Evolutionary conservation across 2,113 vertebrate genomes (phyloP), one percentile per base, ranked within the genome.

Genomic region (Riparia riparia): DNA sequence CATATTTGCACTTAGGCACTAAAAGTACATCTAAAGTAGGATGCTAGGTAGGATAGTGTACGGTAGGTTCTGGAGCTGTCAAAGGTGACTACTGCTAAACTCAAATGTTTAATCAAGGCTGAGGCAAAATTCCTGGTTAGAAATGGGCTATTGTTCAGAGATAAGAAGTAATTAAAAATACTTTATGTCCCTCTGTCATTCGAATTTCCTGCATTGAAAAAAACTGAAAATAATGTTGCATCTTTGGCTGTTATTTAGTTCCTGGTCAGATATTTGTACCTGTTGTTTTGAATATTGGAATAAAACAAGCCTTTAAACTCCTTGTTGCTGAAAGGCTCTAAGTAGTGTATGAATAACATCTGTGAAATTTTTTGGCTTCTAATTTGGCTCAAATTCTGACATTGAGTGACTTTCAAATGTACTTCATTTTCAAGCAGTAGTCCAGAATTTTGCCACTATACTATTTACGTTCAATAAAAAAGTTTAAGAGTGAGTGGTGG

Each of bases 1-100:
- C 8, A 3, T 39, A 3, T 34, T 73, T 83, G 8, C 4, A 2
- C 44, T 60, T 65, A 13, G 0, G 1, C 17, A 9, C 28, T 63
- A 10, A 31, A 66, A 69, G 14, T 60, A 34, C n/a, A 74, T 69
- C 15, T 19, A 8, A 80, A 91, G 9, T 14, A 2, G 2, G 32
- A 12, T 53, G 2, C 17, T 73, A 19, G 41, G 65, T 89, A 31
- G 31, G 41, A 11, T 82, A 25, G 10, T 42, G 25, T 29, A 21
- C 12, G 37, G 14, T 4, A 51, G 11, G 17, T 80, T 95, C 86
- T 91, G 34, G 86, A 57, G 39, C 26, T 85, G 28, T 44, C 9
- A 34, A 14, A 31, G 72, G 17, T 76, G 29, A 28, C 16, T 57
- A 1, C 32, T 79, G 21, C 29, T 64, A 7, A 65, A 31, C 2